Evolutionary conservation across 2,888 invertebrate genomes (phyloP).

Genomic region (Fissipunctia ypsillon): DNA sequence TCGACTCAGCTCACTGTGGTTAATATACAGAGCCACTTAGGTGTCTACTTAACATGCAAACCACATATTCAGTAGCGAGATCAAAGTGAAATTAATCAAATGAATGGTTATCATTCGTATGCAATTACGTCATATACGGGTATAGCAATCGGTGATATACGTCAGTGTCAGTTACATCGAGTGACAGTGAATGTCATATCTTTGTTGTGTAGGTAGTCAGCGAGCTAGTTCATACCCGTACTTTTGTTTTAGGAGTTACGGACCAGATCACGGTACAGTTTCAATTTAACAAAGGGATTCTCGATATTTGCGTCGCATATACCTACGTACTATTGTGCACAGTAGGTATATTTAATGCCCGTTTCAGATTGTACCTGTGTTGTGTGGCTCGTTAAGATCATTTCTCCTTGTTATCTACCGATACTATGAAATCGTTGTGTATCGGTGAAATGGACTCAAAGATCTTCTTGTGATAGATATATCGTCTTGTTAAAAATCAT

Average conservation of each 20-base stretch:
- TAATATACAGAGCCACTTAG: constrained; percentile 28
- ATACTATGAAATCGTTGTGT: constrained; percentile 10
- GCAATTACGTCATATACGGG: constrained; percentile 37
- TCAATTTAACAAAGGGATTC: constrained; percentile 54
- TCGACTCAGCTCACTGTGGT: constrained; percentile 37
- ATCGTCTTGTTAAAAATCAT: background rate
- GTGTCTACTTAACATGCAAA: constrained; percentile 20
- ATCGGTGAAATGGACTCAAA: constrained; percentile 11
- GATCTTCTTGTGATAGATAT: background rate
- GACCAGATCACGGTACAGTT: constrained; percentile 40
- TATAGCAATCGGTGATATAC: constrained; percentile 35
- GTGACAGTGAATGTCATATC: constrained; percentile 49
- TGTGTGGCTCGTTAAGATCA: constrained; percentile 9
- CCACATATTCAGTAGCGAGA: constrained; percentile 24
- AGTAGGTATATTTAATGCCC: constrained; percentile 25
- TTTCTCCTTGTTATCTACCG: constrained; percentile 9
- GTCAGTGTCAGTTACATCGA: constrained; percentile 61
- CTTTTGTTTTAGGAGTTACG: constrained; percentile 51
- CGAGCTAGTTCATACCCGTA: constrained; percentile 48
- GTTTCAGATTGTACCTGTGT: constrained; percentile 23
- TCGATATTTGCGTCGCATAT: constrained; percentile 35
- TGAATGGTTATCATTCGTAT: constrained; percentile 50
- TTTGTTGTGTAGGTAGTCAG: constrained; percentile 57
- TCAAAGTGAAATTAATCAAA: constrained; percentile 51
- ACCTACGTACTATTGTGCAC: constrained; percentile 25